A percentile compares a stretch with the other conserved stretches of the same genome.
These are phyloP conservation scores for Cryptomyrus ogoouensis DNA, from an alignment of 2,113 vertebrate genomes.

Conservation along the genomic window DNA sequence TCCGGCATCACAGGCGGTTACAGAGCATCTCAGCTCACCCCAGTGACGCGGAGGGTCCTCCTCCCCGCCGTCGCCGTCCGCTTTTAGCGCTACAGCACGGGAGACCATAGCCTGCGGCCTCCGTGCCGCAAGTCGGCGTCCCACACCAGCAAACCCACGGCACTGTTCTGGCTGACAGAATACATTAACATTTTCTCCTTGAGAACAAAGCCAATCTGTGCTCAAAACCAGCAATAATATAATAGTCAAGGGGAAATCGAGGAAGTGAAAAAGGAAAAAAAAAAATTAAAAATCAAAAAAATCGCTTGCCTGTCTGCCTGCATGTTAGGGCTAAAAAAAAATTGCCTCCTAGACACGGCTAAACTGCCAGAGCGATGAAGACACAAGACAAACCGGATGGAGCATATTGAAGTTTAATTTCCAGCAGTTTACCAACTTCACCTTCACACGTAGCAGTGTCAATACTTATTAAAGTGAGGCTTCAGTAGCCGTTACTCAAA, in stretches of 20 bases:
- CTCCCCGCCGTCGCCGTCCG: neutral
- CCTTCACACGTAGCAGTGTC: slow-evolving; percentile 40
- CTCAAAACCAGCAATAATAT: neutral
- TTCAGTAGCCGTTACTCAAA: slow-evolving; percentile 61
- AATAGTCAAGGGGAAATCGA: neutral
- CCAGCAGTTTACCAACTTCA: slow-evolving; percentile 18
- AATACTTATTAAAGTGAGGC: slow-evolving; percentile 71
- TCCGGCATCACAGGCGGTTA: neutral
- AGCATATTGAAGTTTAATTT: slow-evolving; percentile 21
- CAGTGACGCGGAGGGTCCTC: neutral
- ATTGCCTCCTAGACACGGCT: neutral
- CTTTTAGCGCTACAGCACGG: neutral
- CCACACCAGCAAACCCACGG: neutral
- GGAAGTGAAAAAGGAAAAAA: neutral
- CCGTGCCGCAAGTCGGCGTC: neutral
- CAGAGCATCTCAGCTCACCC: neutral
- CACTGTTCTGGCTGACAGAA: neutral
- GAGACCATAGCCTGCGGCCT: neutral
- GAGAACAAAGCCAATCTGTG: slow-evolving; percentile 5
- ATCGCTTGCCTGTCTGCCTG: neutral
- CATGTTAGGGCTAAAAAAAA: neutral
- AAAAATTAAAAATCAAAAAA: neutral
- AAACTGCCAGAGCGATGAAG: neutral
- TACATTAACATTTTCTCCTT: slow-evolving; percentile 8
- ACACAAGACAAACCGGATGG: neutral